Evolutionary conservation across 2,888 invertebrate genomes (phyloP).

Genomic region (Amphipoea lucens): DNA sequence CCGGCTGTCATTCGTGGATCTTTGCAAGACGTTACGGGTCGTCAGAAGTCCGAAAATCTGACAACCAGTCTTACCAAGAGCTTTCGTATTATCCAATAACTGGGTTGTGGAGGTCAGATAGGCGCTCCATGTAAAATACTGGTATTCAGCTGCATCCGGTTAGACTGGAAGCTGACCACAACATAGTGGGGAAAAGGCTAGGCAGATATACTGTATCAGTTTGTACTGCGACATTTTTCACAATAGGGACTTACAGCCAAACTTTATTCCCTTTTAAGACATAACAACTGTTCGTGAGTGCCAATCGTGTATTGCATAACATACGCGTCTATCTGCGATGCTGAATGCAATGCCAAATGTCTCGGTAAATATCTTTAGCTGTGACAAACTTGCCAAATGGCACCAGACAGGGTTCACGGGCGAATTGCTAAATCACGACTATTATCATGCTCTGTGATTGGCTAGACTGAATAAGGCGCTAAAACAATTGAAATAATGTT

Average conservation of each 20-base stretch:
- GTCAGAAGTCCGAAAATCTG: not conserved
- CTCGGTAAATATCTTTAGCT: conserved; percentile 72
- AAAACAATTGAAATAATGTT: conserved; percentile 35
- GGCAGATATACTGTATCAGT: not conserved
- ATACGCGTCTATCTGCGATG: conserved; percentile 45
- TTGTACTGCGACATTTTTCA: not conserved
- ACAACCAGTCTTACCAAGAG: not conserved
- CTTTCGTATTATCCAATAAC: not conserved
- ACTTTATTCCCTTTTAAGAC: conserved; percentile 33
- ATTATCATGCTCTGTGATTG: conserved; percentile 27
- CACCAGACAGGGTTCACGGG: conserved; percentile 74
- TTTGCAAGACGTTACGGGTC: not conserved
- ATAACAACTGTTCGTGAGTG: conserved; percentile 31
- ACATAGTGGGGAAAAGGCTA: not conserved
- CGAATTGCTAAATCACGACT: conserved; percentile 65
- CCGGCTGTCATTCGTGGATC: not conserved
- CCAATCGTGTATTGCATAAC: conserved; percentile 56
- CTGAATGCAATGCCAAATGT: conserved; percentile 69
- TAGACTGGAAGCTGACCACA: not conserved
- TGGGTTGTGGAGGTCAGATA: not conserved
- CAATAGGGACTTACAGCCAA: not conserved
- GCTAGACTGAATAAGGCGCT: conserved; percentile 31
- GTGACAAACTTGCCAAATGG: conserved; percentile 75
- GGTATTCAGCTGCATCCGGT: not conserved
- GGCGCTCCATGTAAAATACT: not conserved